Evolutionary conservation across 2,797 vertebrate species (phyloP).

Genomic region (Cyprinodon diabolis): DNA sequence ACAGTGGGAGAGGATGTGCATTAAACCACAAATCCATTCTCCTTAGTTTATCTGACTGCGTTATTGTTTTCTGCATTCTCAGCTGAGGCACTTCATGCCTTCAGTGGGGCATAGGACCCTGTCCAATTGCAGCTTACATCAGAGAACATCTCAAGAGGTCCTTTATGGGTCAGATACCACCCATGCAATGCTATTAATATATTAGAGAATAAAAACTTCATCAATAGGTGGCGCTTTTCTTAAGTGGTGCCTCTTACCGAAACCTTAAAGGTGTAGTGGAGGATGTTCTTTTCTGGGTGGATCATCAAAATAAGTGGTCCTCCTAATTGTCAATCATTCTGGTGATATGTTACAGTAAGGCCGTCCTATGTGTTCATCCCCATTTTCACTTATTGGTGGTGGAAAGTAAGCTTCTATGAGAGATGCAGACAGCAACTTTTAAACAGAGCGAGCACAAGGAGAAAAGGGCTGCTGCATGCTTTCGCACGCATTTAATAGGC

Average conservation of each 20-base stretch:
- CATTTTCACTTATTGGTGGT: too few species aligned
- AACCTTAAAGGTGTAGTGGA: neutral
- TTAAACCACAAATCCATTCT: constrained; percentile 61
- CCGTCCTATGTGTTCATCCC: too few species aligned
- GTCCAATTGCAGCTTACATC: neutral
- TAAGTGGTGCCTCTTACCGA: neutral
- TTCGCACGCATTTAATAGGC: too few species aligned
- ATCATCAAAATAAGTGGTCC: too few species aligned
- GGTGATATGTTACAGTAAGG: too few species aligned
- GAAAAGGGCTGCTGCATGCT: too few species aligned
- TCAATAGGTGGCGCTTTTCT: neutral
- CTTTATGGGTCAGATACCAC: neutral
- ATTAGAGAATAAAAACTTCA: neutral
- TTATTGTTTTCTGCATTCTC: constrained; percentile 25
- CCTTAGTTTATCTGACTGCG: constrained; percentile 65
- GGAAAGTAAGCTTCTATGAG: too few species aligned
- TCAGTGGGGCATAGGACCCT: neutral
- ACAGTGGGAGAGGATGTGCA: constrained; percentile 19
- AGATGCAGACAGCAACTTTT: too few species aligned
- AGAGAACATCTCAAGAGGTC: neutral
- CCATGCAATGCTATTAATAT: neutral
- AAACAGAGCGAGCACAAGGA: too few species aligned
- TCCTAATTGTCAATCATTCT: too few species aligned
- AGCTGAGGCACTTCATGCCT: neutral
- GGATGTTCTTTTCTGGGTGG: too few species aligned